Conservation (phyloP, 2,888 invertebrate genomes). For the Rambutsinella grinnellia region DNA sequence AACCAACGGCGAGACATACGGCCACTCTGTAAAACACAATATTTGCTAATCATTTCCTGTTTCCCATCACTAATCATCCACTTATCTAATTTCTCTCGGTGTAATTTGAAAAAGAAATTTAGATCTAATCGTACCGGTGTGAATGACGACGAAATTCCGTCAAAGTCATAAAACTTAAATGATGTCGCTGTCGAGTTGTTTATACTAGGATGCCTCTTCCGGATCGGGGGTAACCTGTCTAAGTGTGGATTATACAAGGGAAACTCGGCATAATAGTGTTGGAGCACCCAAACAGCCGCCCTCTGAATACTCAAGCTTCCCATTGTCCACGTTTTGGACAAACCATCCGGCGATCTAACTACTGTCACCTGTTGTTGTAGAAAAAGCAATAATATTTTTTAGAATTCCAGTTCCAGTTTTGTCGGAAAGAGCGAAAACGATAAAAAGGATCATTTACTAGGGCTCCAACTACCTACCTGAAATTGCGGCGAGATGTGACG, state of each 20-base stretch:
- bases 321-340: conserved; percentile 87
- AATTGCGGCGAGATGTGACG: conserved; percentile 92
- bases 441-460: background rate
- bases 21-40: conserved; percentile 45
- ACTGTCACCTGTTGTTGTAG: conserved; percentile 70
- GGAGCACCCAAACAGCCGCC: conserved; percentile 94
- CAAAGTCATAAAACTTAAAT: conserved; percentile 98
- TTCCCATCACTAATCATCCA: background rate
- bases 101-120: background rate
- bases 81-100: background rate
- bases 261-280: conserved; percentile 96
- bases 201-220: conserved; percentile 62
- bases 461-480: conserved; percentile 72
- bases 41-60: too few relatives aligned
- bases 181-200: conserved; percentile 63
- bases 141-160: conserved; percentile 72
- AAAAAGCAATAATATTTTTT: background rate
- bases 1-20: conserved; percentile 76
- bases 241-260: conserved; percentile 97
- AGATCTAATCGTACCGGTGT: conserved; percentile 58
- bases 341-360: conserved; percentile 96
- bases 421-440: background rate
- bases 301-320: conserved; percentile 94
- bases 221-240: conserved; percentile 81
- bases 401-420: too few relatives aligned